These are phyloP conservation scores for Stomatorhinus ivindoensis DNA, from an alignment of 2,113 vertebrate species.

Conservation along the genomic window DNA sequence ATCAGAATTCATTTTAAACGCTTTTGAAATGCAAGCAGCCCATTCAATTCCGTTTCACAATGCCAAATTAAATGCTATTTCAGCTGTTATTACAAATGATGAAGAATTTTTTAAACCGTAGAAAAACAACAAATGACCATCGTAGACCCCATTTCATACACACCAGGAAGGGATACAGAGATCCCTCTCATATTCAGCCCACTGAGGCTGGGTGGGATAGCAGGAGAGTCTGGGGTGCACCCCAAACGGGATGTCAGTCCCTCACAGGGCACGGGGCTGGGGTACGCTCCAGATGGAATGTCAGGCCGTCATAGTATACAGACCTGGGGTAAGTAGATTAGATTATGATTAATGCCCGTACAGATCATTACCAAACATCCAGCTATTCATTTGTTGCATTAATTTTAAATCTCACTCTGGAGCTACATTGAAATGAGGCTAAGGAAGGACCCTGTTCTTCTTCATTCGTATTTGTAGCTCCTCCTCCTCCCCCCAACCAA, in stretches of 20 bases:
- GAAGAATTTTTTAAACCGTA: constrained; percentile 37
- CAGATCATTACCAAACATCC: background rate
- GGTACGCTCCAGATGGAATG: background rate
- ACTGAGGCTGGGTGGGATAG: background rate
- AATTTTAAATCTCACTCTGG: background rate
- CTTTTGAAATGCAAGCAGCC: constrained; percentile 35
- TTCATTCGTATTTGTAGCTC: background rate
- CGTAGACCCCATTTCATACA: background rate
- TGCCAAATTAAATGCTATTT: constrained; percentile 41
- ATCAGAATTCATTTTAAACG: constrained; percentile 46
- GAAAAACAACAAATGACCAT: constrained; percentile 33
- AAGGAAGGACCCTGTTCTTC: background rate
- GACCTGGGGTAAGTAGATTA: background rate
- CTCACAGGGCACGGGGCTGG: background rate
- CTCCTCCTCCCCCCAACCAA: too few relatives aligned
- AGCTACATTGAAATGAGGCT: background rate
- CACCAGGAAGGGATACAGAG: background rate
- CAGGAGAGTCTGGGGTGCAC: too few relatives aligned
- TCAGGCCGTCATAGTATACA: background rate
- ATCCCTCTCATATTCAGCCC: background rate
- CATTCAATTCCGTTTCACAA: constrained; percentile 36
- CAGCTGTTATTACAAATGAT: constrained; percentile 41
- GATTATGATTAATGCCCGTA: background rate
- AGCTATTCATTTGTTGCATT: background rate
- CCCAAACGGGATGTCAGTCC: background rate